Percentiles rank a stretch among this genome's conserved stretches.
Evolutionary conservation across 2,797 vertebrate species (phyloP).

Genomic region (Geotria australis): DNA sequence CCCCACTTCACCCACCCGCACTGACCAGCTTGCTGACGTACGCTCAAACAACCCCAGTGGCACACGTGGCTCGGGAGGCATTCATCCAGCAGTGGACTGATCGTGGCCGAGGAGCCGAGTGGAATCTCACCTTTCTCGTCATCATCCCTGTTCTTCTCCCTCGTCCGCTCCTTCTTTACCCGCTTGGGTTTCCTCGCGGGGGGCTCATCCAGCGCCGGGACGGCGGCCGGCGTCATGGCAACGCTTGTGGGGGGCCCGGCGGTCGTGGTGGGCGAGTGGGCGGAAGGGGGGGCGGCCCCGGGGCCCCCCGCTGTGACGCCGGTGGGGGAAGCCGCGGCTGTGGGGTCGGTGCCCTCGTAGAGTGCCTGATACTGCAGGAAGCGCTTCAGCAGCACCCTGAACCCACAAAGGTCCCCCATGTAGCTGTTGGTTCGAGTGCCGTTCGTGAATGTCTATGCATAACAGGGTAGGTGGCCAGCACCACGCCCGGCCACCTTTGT

Average conservation of each 20-base stretch:
- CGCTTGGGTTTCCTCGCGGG: constrained; percentile 40
- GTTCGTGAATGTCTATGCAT: too few species aligned
- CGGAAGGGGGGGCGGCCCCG: not conserved
- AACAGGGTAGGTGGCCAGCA: not conserved
- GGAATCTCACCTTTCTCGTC: constrained; percentile 7
- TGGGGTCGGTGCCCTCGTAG: constrained; percentile 18
- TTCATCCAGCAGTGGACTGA: too few species aligned
- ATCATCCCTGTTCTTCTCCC: constrained; percentile 39
- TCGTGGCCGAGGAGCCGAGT: too few species aligned
- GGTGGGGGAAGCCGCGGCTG: constrained; percentile 7
- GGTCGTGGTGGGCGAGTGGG: constrained; percentile 6
- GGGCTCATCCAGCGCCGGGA: constrained; percentile 17
- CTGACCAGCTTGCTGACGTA: too few species aligned
- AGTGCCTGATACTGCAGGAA: constrained; percentile 45
- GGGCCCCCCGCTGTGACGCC: constrained; percentile 5
- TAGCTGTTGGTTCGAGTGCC: too few species aligned
- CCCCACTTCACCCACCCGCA: too few species aligned
- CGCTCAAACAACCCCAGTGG: too few species aligned
- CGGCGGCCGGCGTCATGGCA: constrained; percentile 5
- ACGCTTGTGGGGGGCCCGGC: constrained; percentile 5
- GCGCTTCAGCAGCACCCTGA: constrained; percentile 43
- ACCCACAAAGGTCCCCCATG: not conserved
- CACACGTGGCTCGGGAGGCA: too few species aligned
- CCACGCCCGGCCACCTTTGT: not conserved
- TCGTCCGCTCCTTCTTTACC: constrained; percentile 39